These are phyloP conservation scores for Drosophila nr. perissopoda DNA, from an alignment of 2,888 invertebrate species.

Conservation along the genomic window DNA sequence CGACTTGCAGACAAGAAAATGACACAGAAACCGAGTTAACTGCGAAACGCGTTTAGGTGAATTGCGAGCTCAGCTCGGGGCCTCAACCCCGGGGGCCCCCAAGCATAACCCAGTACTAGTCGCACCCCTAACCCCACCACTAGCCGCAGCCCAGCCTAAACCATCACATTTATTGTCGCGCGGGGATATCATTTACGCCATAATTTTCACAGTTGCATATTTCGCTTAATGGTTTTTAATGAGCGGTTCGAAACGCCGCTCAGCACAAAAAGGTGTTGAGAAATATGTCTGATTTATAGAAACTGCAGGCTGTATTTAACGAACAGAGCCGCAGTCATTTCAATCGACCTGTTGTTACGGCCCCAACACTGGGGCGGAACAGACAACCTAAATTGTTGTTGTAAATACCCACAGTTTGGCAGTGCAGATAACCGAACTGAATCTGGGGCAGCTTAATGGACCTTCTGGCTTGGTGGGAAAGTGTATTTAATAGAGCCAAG, in stretches of 20 bases:
- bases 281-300: conserved; percentile 78
- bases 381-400: conserved; percentile 46
- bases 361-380: conserved; percentile 32
- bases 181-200: conserved; percentile 77
- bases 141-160: background rate
- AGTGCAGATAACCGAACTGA: conserved; percentile 8
- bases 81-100: conserved; percentile 12
- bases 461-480: conserved; percentile 27
- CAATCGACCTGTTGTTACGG: conserved; percentile 5
- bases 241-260: conserved; percentile 64
- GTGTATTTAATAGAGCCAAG: conserved; percentile 7
- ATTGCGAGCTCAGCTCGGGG: conserved; percentile 53
- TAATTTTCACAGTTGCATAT: conserved; percentile 77
- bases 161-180: conserved; percentile 58
- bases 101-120: background rate
- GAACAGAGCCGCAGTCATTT: conserved; percentile 36
- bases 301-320: conserved; percentile 71
- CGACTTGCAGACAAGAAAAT: conserved; percentile 77
- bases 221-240: conserved; percentile 78
- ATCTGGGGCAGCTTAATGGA: conserved; percentile 39
- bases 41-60: conserved; percentile 64
- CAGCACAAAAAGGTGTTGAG: conserved; percentile 66
- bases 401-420: conserved; percentile 21
- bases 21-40: conserved; percentile 80
- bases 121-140: background rate